These are phyloP conservation scores for Noturus placidus DNA, from an alignment of 2,113 vertebrate genomes.

Conservation along the genomic window DNA sequence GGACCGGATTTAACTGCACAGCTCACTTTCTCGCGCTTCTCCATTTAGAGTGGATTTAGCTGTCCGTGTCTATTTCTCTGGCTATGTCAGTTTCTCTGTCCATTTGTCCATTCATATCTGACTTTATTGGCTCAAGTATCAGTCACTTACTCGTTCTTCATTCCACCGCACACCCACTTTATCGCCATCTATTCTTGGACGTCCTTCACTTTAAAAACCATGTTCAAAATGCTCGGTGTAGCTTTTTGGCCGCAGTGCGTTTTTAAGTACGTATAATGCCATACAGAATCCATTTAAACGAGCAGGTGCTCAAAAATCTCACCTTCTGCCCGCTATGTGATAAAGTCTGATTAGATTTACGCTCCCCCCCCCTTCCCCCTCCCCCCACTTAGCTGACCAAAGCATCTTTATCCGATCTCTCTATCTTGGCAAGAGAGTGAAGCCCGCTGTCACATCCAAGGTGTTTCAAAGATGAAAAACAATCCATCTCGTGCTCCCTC, in stretches of 20 bases:
- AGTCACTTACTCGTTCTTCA: constrained; percentile 24
- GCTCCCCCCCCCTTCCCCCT: constrained; percentile 67
- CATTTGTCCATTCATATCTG: constrained; percentile 11
- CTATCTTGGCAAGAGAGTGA: constrained; percentile 92
- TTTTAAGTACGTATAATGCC: constrained; percentile 46
- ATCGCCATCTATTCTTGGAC: constrained; percentile 39
- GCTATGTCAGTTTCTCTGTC: constrained; percentile 1
- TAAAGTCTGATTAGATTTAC: constrained; percentile 92
- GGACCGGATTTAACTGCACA: constrained; percentile 32
- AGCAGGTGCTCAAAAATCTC: constrained; percentile 83
- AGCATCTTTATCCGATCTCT: constrained; percentile 95
- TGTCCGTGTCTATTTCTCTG: neutral
- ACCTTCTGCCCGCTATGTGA: constrained; percentile 87
- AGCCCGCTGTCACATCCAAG: constrained; percentile 97
- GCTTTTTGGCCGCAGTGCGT: constrained; percentile 40
- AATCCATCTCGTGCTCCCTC: constrained; percentile 72
- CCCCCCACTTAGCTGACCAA: constrained; percentile 97
- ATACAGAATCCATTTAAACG: constrained; percentile 49
- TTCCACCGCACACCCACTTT: constrained; percentile 12
- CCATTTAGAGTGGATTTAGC: constrained; percentile 18
- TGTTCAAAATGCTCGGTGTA: constrained; percentile 38
- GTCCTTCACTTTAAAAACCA: constrained; percentile 48
- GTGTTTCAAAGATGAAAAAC: constrained; percentile 97
- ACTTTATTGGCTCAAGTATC: constrained; percentile 35
- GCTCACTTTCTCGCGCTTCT: constrained; percentile 3